Evolutionary conservation across 2,113 vertebrate species (phyloP).

Genomic region (Rhinopomastus cyanomelas): DNA sequence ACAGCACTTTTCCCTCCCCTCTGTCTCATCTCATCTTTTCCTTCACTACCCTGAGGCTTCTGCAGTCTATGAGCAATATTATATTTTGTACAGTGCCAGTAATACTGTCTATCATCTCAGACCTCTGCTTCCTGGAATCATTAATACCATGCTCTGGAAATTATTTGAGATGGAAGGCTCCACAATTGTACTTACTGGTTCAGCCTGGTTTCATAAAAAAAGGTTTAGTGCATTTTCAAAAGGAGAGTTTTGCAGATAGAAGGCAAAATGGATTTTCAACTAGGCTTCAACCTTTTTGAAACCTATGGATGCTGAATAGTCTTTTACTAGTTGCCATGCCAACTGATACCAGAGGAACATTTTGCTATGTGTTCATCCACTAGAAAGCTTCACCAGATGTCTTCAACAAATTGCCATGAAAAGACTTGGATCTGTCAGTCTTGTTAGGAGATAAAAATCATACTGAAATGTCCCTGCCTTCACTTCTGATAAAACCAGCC

Average conservation of each 20-base stretch:
- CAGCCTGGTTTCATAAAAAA: conserved; percentile 61
- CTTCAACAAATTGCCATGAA: conserved; percentile 99
- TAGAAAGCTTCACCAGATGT: conserved; percentile 98
- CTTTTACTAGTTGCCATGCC: conserved; percentile 97
- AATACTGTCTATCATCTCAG: conserved; percentile 65
- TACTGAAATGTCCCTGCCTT: conserved; percentile 80
- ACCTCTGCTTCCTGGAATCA: conserved; percentile 69
- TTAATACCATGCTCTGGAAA: conserved; percentile 76
- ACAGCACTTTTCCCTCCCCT: not conserved
- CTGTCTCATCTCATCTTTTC: conserved; percentile 25
- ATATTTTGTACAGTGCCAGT: conserved; percentile 48
- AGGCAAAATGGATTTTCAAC: conserved; percentile 99
- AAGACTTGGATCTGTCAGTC: conserved; percentile 89
- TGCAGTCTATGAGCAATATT: conserved; percentile 44
- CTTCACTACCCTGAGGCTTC: not conserved
- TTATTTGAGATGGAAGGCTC: conserved; percentile 72
- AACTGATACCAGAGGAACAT: conserved; percentile 94
- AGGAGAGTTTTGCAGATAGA: conserved; percentile 82
- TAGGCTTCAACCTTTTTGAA: conserved; percentile 94
- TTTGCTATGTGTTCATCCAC: conserved; percentile 85
- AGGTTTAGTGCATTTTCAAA: conserved; percentile 77
- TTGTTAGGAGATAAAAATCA: conserved; percentile 95
- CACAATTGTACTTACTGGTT: conserved; percentile 66
- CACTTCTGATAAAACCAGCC: conserved; percentile 75
- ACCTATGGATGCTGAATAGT: conserved; percentile 91